Conservation (phyloP, 2,797 vertebrate genomes). For the Strix occidentalis region DNA sequence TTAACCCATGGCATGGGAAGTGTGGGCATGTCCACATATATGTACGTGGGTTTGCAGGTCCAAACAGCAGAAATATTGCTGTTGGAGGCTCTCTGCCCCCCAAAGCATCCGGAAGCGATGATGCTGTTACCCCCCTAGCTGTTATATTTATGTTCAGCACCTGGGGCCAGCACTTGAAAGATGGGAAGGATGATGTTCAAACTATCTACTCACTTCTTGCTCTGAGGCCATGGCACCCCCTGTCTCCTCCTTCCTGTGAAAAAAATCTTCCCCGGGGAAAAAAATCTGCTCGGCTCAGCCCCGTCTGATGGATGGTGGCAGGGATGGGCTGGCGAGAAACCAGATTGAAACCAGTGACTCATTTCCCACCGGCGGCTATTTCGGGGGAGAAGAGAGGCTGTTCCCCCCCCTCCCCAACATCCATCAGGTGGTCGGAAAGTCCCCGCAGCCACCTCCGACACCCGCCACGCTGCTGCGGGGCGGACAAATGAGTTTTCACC, state of each 20-base stretch:
- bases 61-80: background rate
- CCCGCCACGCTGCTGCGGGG: background rate
- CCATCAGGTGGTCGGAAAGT: background rate
- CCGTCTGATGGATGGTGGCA: background rate
- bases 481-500: background rate
- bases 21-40: accelerated
- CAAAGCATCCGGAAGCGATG: accelerated
- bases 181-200: background rate
- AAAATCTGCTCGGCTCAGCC: background rate
- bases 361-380: background rate
- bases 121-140: background rate
- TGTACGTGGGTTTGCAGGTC: accelerated
- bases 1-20: accelerated
- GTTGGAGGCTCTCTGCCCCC: accelerated
- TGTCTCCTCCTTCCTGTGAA: background rate
- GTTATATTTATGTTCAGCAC: background rate
- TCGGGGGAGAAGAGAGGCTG: background rate
- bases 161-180: background rate
- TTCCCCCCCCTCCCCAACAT: background rate
- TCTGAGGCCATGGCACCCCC: background rate
- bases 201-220: background rate
- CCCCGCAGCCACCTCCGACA: background rate
- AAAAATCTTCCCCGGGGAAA: background rate
- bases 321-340: background rate
- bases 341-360: conserved; percentile 19